phyloP scores from a whole-genome alignment of 2,113 vertebrate species.

The Megaceryle maxima region DNA sequence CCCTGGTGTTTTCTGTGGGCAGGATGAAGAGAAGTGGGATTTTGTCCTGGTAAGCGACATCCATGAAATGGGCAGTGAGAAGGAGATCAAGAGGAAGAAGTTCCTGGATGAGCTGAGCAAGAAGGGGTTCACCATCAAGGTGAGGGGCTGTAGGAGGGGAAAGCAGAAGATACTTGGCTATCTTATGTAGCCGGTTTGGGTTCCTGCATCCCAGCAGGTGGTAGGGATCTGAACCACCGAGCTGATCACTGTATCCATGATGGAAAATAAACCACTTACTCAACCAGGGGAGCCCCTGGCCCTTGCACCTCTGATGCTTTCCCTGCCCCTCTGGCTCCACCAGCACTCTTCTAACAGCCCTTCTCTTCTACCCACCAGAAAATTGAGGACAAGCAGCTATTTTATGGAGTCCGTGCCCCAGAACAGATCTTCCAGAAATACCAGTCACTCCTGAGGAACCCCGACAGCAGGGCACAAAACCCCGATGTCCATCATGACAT shows the following conservation, averaged over 20 bases:
- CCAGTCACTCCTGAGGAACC: conserved; percentile 77
- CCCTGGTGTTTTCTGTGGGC: neutral
- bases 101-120: conserved; percentile 75
- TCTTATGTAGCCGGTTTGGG: too few species aligned
- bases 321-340: neutral
- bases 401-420: conserved; percentile 81
- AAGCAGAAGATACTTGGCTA: neutral
- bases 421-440: conserved; percentile 78
- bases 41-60: conserved; percentile 81
- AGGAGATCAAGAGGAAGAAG: conserved; percentile 67
- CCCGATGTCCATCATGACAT: neutral
- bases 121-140: conserved; percentile 80
- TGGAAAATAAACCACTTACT: neutral
- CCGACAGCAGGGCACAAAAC: conserved; percentile 17
- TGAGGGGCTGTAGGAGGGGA: conserved; percentile 55
- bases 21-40: conserved; percentile 74
- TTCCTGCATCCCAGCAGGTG: neutral
- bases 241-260: neutral
- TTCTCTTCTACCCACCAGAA: conserved; percentile 59
- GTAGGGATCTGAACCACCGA: neutral
- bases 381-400: conserved; percentile 74
- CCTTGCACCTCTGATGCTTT: neutral
- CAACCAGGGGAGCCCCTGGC: neutral
- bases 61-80: neutral
- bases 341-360: neutral